Conservation (phyloP, 2,888 invertebrate genomes). For the Lycocerus yunnanus region DNA sequence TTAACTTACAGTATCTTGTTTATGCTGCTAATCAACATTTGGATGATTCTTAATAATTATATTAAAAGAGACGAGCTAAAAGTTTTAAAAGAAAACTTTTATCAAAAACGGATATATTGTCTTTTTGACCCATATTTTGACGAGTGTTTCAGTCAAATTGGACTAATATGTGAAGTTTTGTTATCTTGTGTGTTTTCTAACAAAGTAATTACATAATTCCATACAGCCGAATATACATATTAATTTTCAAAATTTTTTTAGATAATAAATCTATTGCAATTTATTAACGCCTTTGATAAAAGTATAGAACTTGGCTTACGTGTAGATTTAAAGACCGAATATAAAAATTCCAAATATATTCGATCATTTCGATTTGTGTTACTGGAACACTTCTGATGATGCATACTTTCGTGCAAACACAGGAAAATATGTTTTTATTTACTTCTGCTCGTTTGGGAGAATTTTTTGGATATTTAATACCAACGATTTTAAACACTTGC, state of each 20-base stretch:
- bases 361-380: not conserved
- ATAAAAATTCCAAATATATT: not conserved
- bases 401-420: not conserved
- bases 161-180: not conserved
- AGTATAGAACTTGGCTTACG: not conserved
- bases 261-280: not conserved
- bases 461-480: not conserved
- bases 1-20: not conserved
- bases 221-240: not conserved
- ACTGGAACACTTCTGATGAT: not conserved
- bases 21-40: not conserved
- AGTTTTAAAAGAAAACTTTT: not conserved
- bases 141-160: not conserved
- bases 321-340: not conserved
- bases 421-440: not conserved
- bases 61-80: not conserved
- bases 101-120: not conserved
- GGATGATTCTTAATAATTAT: not conserved
- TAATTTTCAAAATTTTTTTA: not conserved
- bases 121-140: not conserved
- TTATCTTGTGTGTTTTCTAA: not conserved
- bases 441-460: not conserved
- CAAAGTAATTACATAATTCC: not conserved
- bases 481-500: not conserved
- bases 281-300: not conserved